These are phyloP conservation scores for Stichopus chloronotus DNA, from an alignment of 35 echinoderm and acorn worm species.

Conservation along the genomic window DNA sequence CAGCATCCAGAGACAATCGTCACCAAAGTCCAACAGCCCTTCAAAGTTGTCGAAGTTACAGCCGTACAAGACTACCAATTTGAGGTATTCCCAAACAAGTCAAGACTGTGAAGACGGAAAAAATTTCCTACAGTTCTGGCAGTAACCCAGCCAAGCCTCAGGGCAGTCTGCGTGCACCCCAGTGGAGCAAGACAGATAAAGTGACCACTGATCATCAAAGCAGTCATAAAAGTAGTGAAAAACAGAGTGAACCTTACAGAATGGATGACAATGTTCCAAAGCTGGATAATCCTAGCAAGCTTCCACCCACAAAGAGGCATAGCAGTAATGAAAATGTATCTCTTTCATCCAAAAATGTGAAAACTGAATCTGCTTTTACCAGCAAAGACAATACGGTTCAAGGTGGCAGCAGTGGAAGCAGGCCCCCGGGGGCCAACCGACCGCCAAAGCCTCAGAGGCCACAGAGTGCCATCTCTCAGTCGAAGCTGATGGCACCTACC, in stretches of 20 bases:
- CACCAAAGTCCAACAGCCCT: neutral
- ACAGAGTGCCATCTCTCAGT: neutral
- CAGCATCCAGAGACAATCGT: neutral
- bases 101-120: neutral
- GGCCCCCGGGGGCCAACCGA: neutral
- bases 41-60: constrained; percentile 11
- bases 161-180: neutral
- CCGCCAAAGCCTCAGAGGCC: neutral
- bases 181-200: constrained; percentile 21
- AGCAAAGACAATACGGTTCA: neutral
- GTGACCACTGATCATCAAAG: neutral
- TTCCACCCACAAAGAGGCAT: neutral
- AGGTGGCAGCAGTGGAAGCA: neutral
- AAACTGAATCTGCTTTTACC: neutral
- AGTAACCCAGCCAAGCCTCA: neutral
- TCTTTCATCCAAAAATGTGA: neutral
- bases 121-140: neutral
- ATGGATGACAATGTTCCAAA: neutral
- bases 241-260: neutral
- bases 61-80: neutral
- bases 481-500: neutral
- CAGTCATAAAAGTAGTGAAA: neutral
- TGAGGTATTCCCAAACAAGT: neutral
- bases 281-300: neutral
- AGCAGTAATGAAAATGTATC: neutral